These are phyloP conservation scores for Drosophila barbarae DNA, from an alignment of 2,888 invertebrate genomes.

Conservation along the genomic window DNA sequence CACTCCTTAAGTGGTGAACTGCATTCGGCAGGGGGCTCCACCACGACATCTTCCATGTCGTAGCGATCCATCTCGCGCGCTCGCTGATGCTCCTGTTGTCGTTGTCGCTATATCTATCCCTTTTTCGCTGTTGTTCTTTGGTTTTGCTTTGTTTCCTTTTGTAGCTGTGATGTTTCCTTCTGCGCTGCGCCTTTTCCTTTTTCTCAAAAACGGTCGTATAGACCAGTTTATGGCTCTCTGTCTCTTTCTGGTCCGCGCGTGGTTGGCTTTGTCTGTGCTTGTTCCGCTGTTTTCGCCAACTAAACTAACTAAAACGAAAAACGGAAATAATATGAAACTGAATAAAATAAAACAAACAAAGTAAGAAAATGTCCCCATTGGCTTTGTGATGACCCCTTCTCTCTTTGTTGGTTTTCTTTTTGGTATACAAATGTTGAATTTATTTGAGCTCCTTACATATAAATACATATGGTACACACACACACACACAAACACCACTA, in stretches of 20 bases:
- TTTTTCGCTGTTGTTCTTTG: conserved; percentile 2
- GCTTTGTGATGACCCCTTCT: too few species aligned
- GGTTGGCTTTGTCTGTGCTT: conserved; percentile 34
- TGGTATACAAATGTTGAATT: not conserved
- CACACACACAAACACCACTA: conserved; percentile 1
- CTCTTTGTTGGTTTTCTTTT: not conserved
- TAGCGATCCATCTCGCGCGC: conserved; percentile 68
- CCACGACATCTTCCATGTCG: conserved; percentile 75
- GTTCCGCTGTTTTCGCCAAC: conserved; percentile 13
- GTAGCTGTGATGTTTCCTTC: conserved; percentile 3
- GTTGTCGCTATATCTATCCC: conserved; percentile 2
- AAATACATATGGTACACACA: not conserved
- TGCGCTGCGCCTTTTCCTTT: not conserved
- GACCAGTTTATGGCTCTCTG: not conserved
- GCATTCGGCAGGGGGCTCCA: conserved; percentile 58
- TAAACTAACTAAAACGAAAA: conserved; percentile 7
- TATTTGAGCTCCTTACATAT: not conserved
- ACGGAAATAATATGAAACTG: conserved; percentile 4
- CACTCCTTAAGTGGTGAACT: conserved; percentile 78
- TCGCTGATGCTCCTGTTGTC: not conserved
- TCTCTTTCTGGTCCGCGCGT: conserved; percentile 16
- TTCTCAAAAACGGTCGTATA: conserved; percentile 1
- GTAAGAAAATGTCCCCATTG: not conserved
- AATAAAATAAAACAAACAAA: not conserved
- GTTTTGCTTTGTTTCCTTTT: not conserved